Evolutionary conservation across 2,888 invertebrate species (phyloP).

Genomic region (Agrochola macilenta): DNA sequence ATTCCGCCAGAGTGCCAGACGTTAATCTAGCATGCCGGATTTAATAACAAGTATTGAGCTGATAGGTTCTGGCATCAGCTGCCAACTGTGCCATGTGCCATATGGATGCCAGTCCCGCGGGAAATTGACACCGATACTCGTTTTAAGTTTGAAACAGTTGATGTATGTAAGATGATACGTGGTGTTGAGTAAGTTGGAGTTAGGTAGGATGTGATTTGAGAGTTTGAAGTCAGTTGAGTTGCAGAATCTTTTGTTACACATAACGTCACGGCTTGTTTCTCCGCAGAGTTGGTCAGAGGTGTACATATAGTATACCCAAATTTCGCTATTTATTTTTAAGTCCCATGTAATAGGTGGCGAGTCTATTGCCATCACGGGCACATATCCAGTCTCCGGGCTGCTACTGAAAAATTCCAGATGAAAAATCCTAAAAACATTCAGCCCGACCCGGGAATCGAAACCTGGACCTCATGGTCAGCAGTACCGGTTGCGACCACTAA

Average conservation of each 20-base stretch:
- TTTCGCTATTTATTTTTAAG: not conserved
- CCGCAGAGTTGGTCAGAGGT: not conserved
- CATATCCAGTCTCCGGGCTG: too few species aligned
- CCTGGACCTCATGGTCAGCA: not conserved
- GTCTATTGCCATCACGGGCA: not conserved
- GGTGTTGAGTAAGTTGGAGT: not conserved
- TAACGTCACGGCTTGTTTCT: not conserved
- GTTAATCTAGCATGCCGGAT: constrained; percentile 47
- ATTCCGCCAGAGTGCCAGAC: constrained; percentile 23
- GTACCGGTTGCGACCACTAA: not conserved
- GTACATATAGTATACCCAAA: not conserved
- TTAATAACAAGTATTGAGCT: constrained; percentile 46
- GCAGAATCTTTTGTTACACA: not conserved
- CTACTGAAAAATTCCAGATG: not conserved
- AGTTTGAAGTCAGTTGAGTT: not conserved
- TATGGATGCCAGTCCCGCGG: constrained; percentile 20
- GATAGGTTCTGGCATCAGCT: constrained; percentile 40
- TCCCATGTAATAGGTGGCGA: not conserved
- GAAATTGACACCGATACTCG: constrained; percentile 23
- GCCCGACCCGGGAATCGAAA: not conserved
- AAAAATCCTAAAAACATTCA: not conserved
- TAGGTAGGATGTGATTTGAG: not conserved
- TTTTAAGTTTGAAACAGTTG: constrained; percentile 27
- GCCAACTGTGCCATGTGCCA: constrained; percentile 33
- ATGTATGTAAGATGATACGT: constrained; percentile 27